Conservation (phyloP, 2,797 vertebrate species). For the Mus caroli region DNA sequence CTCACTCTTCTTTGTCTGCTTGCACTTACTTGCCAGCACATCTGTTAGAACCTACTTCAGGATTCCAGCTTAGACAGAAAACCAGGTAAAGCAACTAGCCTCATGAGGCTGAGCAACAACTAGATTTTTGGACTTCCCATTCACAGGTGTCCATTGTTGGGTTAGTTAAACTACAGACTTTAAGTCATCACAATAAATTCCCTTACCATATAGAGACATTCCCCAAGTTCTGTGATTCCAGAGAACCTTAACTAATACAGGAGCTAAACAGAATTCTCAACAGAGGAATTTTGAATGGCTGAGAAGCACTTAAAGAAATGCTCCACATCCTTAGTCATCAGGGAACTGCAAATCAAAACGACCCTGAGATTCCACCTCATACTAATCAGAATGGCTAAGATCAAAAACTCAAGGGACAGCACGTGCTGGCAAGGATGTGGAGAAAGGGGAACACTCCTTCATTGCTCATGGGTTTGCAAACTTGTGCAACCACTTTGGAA, state of each 20-base stretch:
- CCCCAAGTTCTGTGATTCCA: not conserved
- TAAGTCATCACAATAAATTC: not conserved
- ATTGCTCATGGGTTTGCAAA: not conserved
- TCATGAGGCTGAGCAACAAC: not conserved
- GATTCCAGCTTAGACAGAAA: not conserved
- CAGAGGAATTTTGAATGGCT: not conserved
- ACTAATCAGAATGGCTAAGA: not conserved
- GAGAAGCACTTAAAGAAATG: not conserved
- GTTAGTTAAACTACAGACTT: not conserved
- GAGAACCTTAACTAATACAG: not conserved
- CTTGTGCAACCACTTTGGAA: not conserved
- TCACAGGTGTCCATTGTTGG: not conserved
- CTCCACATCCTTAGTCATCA: not conserved
- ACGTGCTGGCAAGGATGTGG: not conserved
- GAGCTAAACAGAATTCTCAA: not conserved
- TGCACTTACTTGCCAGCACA: not conserved
- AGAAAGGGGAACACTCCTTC: not conserved
- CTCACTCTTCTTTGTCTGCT: not conserved
- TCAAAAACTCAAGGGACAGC: not conserved
- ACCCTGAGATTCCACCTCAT: not conserved
- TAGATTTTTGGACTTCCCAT: not conserved
- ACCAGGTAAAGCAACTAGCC: not conserved
- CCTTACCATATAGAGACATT: not conserved
- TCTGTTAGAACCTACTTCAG: not conserved
- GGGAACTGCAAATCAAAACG: not conserved